Base-by-base conservation (phyloP, 2,888 invertebrate genomes). In the Molanna angustata region DNA sequence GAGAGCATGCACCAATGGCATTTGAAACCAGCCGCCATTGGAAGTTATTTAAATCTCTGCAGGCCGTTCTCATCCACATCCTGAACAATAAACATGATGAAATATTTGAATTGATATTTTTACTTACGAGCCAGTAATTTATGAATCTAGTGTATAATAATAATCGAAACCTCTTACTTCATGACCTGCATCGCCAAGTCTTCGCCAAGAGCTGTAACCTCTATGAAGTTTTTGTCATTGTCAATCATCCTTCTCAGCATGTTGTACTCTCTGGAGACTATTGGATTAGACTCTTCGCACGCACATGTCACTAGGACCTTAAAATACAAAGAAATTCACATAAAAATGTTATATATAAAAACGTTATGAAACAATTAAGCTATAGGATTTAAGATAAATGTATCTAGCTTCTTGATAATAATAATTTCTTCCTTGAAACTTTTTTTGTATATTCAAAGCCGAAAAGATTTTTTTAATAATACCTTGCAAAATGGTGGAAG, bases 11-110 rank as follows among this genome's bases (percentile, higher is more conserved):
- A 11, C 85, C 85, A 27, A 97, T 91, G 0, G 94, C 95, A 64
- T 94, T 95, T 13, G 93, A 90, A 1, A 97, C 97, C 46, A 96
- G 71, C 31, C 90, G 83, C 95, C 95, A 96, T 65, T 97, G 97
- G 67, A 91, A 92, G 66, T 94, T 92, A 37, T 89, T 89, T 2
- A 98, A 73, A 65, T 94, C 94, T 11, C 95, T 78, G 52, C 88
- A 88, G 1, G 90, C 91, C 4, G 88, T 88, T 60, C 86, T 84
- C 86, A 98, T 90, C 98, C 97, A 98, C 78, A 90, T 83, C 62
- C 90, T 90, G 61, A 14, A n/a, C n/a, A n/a, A n/a, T n/a, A n/a
- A n/a, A n/a, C n/a, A n/a, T n/a, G n/a, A n/a, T n/a, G n/a, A n/a
- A n/a, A n/a, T 11, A 35, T 35, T 35, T 9, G 9, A 9, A 35